Evolutionary conservation across 1,140 invertebrate genomes (phyloP).

Genomic region (Saccostrea glomerata): DNA sequence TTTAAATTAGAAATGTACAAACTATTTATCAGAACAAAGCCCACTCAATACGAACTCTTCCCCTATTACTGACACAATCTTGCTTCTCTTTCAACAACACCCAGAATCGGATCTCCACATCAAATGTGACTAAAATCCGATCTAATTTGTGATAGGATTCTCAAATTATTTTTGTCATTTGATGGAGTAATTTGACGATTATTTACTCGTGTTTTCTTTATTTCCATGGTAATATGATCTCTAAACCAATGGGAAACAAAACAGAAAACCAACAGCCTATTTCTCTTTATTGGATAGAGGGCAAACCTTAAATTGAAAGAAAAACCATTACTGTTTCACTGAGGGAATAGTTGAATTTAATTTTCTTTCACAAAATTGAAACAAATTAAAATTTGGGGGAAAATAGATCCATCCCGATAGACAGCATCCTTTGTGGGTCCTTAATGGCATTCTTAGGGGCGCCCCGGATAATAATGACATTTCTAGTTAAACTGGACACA

Average conservation of each 20-base stretch:
- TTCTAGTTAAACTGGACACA: background rate
- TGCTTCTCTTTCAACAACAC: background rate
- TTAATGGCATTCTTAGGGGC: background rate
- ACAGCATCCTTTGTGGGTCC: background rate
- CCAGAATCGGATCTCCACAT: slow-evolving; percentile 6
- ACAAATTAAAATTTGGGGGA: background rate
- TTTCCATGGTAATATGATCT: background rate
- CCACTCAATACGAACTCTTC: background rate
- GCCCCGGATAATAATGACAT: background rate
- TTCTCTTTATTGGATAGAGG: background rate
- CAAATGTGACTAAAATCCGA: background rate
- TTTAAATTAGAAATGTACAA: slow-evolving; percentile 11
- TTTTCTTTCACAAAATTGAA: background rate
- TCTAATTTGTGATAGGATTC: slow-evolving; percentile 12
- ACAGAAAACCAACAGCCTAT: background rate
- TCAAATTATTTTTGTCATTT: slow-evolving; percentile 36
- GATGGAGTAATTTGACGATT: slow-evolving; percentile 12
- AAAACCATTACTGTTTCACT: background rate
- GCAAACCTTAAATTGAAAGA: background rate
- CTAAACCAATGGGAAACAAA: background rate
- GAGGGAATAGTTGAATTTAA: background rate
- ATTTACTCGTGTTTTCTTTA: slow-evolving; percentile 9
- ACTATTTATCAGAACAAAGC: slow-evolving; percentile 12
- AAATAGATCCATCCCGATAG: background rate
- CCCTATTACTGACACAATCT: background rate